Evolutionary conservation across 2,113 vertebrate species (phyloP).

Genomic region (Microcebus tavaratra): DNA sequence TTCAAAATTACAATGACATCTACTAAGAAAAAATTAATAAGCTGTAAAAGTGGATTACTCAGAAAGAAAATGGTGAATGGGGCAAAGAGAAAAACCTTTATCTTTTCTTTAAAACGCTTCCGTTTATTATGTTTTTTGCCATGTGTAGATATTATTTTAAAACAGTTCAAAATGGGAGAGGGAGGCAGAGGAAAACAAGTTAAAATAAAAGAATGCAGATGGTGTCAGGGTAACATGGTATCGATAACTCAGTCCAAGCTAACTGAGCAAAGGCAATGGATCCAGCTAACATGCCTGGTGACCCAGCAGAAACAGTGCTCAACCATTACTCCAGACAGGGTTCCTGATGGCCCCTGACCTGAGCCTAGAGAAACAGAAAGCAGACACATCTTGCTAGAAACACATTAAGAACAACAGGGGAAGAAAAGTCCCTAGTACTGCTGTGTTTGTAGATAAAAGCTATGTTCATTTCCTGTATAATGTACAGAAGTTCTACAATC

Average conservation of each 20-base stretch:
- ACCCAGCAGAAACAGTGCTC: background rate
- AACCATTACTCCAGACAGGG: background rate
- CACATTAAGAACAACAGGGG: background rate
- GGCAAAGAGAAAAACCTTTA: background rate
- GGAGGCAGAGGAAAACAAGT: background rate
- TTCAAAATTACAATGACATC: conserved; percentile 25
- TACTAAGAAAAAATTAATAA: background rate
- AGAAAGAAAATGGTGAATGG: background rate
- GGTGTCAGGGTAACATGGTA: background rate
- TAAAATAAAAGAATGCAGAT: background rate
- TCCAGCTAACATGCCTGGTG: background rate
- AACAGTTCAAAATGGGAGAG: background rate
- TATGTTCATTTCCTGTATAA: background rate
- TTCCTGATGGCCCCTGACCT: background rate
- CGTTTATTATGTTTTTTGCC: background rate
- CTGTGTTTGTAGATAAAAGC: background rate
- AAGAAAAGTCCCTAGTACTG: background rate
- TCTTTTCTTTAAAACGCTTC: background rate
- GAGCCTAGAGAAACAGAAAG: background rate
- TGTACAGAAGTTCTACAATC: background rate
- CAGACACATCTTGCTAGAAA: background rate
- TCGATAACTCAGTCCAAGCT: background rate
- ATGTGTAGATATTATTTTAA: background rate
- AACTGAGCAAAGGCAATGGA: background rate
- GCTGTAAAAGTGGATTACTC: background rate